Conservation (phyloP, 2,797 vertebrate species). For the Arremon aurantiirostris region DNA sequence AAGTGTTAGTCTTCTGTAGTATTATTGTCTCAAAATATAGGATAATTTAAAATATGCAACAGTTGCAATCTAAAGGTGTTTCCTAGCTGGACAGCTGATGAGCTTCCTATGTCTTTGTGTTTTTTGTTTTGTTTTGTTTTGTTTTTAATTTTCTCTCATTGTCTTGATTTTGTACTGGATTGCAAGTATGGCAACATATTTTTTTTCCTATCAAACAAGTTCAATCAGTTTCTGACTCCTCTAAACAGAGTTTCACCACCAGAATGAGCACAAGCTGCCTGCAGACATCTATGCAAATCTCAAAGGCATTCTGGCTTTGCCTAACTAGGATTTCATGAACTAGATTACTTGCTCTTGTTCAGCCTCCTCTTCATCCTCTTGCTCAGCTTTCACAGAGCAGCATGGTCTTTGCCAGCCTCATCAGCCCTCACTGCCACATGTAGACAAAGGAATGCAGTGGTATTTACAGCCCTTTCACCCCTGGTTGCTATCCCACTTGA, state of each 20-base stretch:
- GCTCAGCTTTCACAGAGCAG: not conserved
- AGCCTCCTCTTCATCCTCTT: not conserved
- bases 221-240: not conserved
- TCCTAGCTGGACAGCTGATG: not conserved
- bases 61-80: not conserved
- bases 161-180: not conserved
- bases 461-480: not conserved
- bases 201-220: not conserved
- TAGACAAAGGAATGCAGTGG: not conserved
- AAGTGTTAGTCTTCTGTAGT: not conserved
- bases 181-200: not conserved
- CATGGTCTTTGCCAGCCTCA: not conserved
- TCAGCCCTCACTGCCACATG: not conserved
- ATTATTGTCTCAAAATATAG: not conserved
- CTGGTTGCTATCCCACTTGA: not conserved
- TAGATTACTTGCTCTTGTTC: not conserved
- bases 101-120: not conserved
- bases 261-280: not conserved
- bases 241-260: not conserved
- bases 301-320: not conserved
- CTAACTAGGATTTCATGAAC: not conserved
- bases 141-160: not conserved
- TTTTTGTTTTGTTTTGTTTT: not conserved
- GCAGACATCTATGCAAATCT: not conserved
- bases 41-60: not conserved